Conservation (phyloP, 2,797 vertebrate genomes). For the Typhlichthys eigenmanni region DNA sequence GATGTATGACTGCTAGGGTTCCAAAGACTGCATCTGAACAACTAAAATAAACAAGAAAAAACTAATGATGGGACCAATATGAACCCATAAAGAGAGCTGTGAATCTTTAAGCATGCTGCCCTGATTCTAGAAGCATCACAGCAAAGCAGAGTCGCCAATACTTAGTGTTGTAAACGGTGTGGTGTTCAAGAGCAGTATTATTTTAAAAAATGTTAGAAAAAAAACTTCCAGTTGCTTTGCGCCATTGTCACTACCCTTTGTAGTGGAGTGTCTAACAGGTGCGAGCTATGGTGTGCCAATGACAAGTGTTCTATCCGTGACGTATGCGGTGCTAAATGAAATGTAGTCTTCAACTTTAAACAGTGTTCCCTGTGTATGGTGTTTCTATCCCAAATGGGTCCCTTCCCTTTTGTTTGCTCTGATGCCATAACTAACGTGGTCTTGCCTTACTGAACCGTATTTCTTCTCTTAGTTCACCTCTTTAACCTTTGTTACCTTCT, state of each 20-base stretch:
- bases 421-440: slow-evolving; percentile 25
- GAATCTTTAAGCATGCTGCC: slow-evolving; percentile 15
- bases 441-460: slow-evolving; percentile 31
- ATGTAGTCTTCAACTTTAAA: slow-evolving; percentile 51
- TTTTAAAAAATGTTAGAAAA: slow-evolving; percentile 33
- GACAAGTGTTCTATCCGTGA: slow-evolving; percentile 50
- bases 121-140: slow-evolving; percentile 43
- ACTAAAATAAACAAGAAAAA: too few species aligned
- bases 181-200: slow-evolving; percentile 23
- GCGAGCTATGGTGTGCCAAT: slow-evolving; percentile 18
- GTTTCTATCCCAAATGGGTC: slow-evolving; percentile 18
- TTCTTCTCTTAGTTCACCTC: neutral
- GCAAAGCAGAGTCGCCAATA: slow-evolving; percentile 39
- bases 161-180: slow-evolving; percentile 52
- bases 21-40: slow-evolving; percentile 2
- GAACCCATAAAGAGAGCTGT: slow-evolving; percentile 19
- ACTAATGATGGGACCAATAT: neutral
- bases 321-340: slow-evolving; percentile 73
- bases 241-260: slow-evolving; percentile 16
- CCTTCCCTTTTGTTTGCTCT: slow-evolving; percentile 12
- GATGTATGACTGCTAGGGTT: slow-evolving; percentile 1
- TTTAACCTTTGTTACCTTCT: neutral
- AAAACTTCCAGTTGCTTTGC: neutral
- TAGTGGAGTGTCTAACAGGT: neutral
- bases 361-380: slow-evolving; percentile 42